Evolutionary conservation across 2,888 invertebrate species (phyloP), one percentile per base, ranked within the genome.

Genomic region (Eupithecia dodoneata): DNA sequence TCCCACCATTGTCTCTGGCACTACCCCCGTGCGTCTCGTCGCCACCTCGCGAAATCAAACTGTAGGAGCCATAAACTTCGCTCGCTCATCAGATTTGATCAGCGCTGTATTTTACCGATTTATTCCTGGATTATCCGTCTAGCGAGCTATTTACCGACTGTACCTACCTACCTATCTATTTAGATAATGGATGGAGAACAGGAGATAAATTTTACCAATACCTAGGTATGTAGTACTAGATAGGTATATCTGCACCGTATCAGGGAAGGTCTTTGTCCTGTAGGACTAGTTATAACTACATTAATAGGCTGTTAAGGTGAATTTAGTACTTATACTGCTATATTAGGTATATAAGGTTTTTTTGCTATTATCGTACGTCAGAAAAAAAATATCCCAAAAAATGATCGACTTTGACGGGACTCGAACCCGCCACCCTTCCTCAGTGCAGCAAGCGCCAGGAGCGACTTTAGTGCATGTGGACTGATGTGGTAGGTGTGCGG

Each of bases 31-130:
- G 63, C 63, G 63, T 63, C 63, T 10, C 63, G 63, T 63, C 63
- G 63, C 30, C 18, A 69, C 69, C 45, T 47, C 45, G 44, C 18
- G 30, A 63, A 63, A 63, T 63, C 63, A 63, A 63, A 63, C 63
- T 63, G 63, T 30, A 63, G 63, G 63, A 63, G 63, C 30, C 12
- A 30, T 63, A 63, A 30, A 63, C 63, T 63, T 63, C 30, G 63
- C 45, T 71, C 76, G 69, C 52, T 76, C 72, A 63, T 41, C 63
- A 71, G 72, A 76, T 76, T 55, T 66, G 30, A 76, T 76, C 71
- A 71, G 76, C 65, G 55, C 52, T 73, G 47, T 72, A 18, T 47
- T 18, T 65, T 47, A 73, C 69, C 72, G 49, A 70, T 70, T 65
- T 73, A 65, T 70, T 52, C 45, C 52, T 12, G 47, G 71, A 70